Evolutionary conservation across 2,888 invertebrate species (phyloP), one percentile per base, ranked within the genome.

Genomic region (Aphrophora alni): DNA sequence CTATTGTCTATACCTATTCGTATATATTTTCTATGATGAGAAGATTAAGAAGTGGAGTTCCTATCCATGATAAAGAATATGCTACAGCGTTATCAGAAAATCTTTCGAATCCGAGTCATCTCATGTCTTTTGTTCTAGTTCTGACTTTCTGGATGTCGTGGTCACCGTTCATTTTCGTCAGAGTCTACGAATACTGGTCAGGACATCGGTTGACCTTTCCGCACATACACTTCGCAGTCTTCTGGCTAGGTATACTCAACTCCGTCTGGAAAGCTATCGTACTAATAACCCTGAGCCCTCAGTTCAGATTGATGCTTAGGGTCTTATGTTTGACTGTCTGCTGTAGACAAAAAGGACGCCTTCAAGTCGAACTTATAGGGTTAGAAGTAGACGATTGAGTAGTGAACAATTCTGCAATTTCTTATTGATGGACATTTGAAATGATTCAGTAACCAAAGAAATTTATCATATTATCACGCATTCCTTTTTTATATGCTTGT

Each of bases 211-310:
- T 81, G 38, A 79, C 75, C 73, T 51, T 84, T 87, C 95, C 96
- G 86, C 93, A 95, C 90, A 90, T 98, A 84, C 96, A 97, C 89
- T 98, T 98, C 88, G 94, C 94, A 83, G 93, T 98, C 84, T 95
- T 98, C 78, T 98, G 98, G 98, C 90, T 98, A 86, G 98, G 98
- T 74, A 94, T 98, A 85, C 91, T 97, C 85, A 98, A 98, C 89
- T 97, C 97, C 75, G 96, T 97, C 89, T 98, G 98, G 95, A 98
- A 98, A 89, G 95, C 97, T 84, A 90, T 98, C 83, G 95, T 98
- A 85, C 93, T 98, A 88, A 91, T 96, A 85, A 92, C 95, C 82
- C 91, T 98, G 89, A 98, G 97, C 88, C 96, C 97, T 71, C 97
- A 98, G 89, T 98, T 98, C 89, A 92, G 98, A 84, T 91, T 96